Base-by-base conservation (phyloP, 2,113 vertebrate genomes). In the Proteles cristata region DNA sequence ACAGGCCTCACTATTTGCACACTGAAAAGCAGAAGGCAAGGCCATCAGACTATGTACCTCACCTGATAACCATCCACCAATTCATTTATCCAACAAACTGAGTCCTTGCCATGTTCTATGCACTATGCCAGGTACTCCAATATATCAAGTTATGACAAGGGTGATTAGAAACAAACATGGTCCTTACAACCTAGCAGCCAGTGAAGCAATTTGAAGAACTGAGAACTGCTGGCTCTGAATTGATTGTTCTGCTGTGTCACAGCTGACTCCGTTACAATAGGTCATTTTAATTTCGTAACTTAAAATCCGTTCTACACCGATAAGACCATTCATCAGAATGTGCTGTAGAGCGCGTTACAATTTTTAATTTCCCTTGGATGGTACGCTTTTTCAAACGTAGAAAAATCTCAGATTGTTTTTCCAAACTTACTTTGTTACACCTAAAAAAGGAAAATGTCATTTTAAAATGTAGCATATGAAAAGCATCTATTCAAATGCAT, bases 351-450 rank as follows among this genome's bases (percentile, higher is more conserved):
- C 7, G 76, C 69, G 26, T 74, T 63, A 76, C 55, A 66, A 55
- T 43, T 66, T 94, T 84, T 94, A n/a, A 90, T 85, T 95, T 84
- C 69, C 69, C 28, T 90, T 68, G 48, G 48, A 85, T 11, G 48
- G 58, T 58, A 84, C 48, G 69, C 16, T 74, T 61, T 77, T 68
- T 63, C 53, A 81, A 80, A 79, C 26, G 19, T 77, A 45, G 7
- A 74, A 88, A 88, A 93, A 68, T 16, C 68, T 58, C 9, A 61
- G 23, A 61, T 61, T 94, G 53, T 61, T 88, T 88, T 93, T 80
- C 63, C 23, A 80, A 88, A 87, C 55, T 66, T 88, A 63, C 33
- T 81, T 74, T 89, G 63, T 83, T 53, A 83, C 79, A 55, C 25
- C 12, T 89, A 65, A 89, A 88, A 95, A 35, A 69, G 81, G 35